These are phyloP conservation scores for Rhinogobio ventralis DNA, from an alignment of 2,797 vertebrate genomes.

Conservation along the genomic window DNA sequence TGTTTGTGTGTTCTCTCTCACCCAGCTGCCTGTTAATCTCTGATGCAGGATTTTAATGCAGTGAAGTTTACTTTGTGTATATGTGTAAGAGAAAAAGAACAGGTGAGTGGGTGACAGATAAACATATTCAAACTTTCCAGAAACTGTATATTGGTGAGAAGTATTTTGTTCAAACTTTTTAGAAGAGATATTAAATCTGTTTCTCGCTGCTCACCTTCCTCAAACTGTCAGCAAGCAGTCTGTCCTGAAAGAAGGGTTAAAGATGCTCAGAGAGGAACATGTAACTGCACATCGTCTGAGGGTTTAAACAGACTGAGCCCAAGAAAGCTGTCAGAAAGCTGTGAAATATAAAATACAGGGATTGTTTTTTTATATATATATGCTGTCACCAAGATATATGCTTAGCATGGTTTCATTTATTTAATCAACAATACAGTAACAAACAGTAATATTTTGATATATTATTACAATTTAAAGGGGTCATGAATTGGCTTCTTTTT, in stretches of 20 bases:
- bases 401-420: background rate
- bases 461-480: too few species aligned
- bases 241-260: background rate
- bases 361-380: background rate
- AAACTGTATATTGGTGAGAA: background rate
- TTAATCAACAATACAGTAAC: background rate
- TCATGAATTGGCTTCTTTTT: too few species aligned
- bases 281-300: background rate
- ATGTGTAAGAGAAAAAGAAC: background rate
- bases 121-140: slow-evolving; percentile 24
- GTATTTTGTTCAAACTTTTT: slow-evolving; percentile 12
- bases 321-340: background rate
- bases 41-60: slow-evolving; percentile 18
- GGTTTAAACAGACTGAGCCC: background rate
- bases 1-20: slow-evolving; percentile 30
- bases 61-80: slow-evolving; percentile 6
- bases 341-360: background rate
- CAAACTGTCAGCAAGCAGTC: background rate
- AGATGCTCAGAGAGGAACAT: background rate
- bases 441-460: background rate
- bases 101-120: slow-evolving; percentile 25
- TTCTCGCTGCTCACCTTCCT: slow-evolving; percentile 24
- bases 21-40: slow-evolving; percentile 28
- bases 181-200: background rate
- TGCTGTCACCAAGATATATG: background rate